Percentiles rank a stretch among this genome's conserved stretches.
These are phyloP conservation scores for Hirtodrosophila confusa DNA, from an alignment of 2,888 invertebrate species.

Conservation along the genomic window DNA sequence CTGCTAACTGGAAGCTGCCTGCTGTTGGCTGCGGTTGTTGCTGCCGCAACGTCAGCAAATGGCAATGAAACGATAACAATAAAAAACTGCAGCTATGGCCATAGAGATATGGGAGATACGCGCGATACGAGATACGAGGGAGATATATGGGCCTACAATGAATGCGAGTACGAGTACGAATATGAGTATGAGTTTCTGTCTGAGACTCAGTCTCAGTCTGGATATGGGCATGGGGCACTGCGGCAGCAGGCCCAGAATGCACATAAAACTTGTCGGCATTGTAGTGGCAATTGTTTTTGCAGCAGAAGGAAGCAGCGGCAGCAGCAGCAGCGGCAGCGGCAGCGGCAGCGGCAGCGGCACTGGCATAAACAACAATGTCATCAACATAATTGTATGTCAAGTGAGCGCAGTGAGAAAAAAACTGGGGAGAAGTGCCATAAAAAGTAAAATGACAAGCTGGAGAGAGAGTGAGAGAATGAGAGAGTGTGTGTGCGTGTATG, in stretches of 20 bases:
- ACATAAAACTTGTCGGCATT: constrained; percentile 70
- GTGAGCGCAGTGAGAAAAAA: constrained; percentile 64
- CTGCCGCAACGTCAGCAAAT: constrained; percentile 53
- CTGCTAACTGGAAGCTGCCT: constrained; percentile 23
- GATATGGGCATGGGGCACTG: constrained; percentile 50
- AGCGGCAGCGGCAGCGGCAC: constrained; percentile 20
- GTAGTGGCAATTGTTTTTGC: constrained; percentile 26
- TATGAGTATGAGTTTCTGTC: constrained; percentile 14
- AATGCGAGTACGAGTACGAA: constrained; percentile 36
- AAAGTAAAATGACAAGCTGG: constrained; percentile 56
- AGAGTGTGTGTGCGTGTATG: not conserved
- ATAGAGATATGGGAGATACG: constrained; percentile 62
- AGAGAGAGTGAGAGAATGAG: constrained; percentile 6
- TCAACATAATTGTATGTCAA: constrained; percentile 81
- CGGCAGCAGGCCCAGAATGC: constrained; percentile 58
- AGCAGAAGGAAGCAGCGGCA: constrained; percentile 20
- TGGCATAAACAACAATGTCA: constrained; percentile 78
- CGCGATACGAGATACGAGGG: constrained; percentile 32
- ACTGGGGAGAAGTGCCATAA: constrained; percentile 51
- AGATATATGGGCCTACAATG: constrained; percentile 63
- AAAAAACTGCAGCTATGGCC: constrained; percentile 51
- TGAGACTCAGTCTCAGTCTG: constrained; percentile 25
- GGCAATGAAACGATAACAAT: constrained; percentile 68
- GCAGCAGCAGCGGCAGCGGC: constrained; percentile 7
- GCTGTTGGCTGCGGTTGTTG: constrained; percentile 14